A percentile compares a stretch with the other conserved stretches of the same genome.
Evolutionary conservation across 2,888 invertebrate genomes (phyloP).

Genomic region (Charanyca ferruginea): DNA sequence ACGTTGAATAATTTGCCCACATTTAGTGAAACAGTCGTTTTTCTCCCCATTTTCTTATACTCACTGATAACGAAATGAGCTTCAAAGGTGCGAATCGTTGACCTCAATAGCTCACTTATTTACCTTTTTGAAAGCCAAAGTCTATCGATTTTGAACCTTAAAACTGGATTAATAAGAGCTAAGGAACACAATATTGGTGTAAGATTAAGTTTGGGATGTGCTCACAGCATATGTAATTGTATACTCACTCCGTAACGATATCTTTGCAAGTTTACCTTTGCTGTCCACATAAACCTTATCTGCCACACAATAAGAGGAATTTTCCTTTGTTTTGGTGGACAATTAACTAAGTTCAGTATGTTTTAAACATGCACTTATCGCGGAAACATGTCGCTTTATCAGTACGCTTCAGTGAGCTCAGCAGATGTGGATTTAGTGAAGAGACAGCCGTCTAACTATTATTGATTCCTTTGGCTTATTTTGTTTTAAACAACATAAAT

Average conservation of each 20-base stretch:
- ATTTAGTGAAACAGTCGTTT: constrained; percentile 62
- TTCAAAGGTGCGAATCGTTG: constrained; percentile 87
- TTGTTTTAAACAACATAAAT: too few relatives aligned
- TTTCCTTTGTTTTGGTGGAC: constrained; percentile 18
- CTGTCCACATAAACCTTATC: constrained; percentile 13
- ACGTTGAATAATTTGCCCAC: constrained; percentile 32
- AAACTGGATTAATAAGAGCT: accelerated
- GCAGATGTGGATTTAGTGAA: constrained; percentile 65
- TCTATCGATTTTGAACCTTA: constrained; percentile 49
- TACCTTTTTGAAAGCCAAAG: constrained; percentile 10
- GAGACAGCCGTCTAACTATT: constrained; percentile 42
- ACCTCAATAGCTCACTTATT: constrained; percentile 75
- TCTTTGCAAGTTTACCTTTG: constrained; percentile 50
- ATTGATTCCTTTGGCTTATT: constrained; percentile 44
- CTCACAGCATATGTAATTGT: constrained; percentile 61
- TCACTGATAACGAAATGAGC: constrained; percentile 81
- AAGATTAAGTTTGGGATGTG: constrained; percentile 34
- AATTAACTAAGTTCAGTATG: constrained; percentile 20
- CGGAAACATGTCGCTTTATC: constrained; percentile 63
- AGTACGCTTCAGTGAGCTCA: constrained; percentile 56
- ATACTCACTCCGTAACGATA: constrained; percentile 58
- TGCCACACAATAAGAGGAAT: accelerated
- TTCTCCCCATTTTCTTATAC: constrained; percentile 83
- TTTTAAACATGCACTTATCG: constrained; percentile 63
- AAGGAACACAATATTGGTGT: not conserved